A percentile compares a stretch with the other conserved stretches of the same genome.
phyloP scores from a whole-genome alignment of 2,113 vertebrate species.

The Sturnira hondurensis region DNA sequence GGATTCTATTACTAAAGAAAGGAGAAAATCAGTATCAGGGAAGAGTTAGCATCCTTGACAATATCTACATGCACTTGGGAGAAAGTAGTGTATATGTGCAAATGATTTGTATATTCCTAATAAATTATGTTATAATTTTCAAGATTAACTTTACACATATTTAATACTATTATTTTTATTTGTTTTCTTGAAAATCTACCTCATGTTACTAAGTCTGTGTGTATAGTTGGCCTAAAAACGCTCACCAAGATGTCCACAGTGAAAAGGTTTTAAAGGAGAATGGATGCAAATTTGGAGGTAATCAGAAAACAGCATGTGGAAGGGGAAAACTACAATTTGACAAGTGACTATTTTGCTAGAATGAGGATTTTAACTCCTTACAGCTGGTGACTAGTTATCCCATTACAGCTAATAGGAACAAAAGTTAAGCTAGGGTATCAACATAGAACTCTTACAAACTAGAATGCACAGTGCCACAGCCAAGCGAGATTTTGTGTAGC shows the following conservation, averaged over 20 bases:
- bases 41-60: background rate
- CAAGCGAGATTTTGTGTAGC: background rate
- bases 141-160: background rate
- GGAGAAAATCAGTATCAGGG: background rate
- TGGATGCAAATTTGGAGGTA: background rate
- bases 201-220: conserved; percentile 24
- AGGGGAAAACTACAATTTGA: background rate
- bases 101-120: background rate
- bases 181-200: background rate
- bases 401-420: background rate
- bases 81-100: background rate
- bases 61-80: background rate
- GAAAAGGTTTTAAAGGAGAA: background rate
- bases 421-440: background rate
- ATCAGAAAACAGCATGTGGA: background rate
- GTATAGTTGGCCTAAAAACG: background rate
- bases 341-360: conserved; percentile 2
- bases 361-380: background rate
- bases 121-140: background rate
- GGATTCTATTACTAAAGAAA: conserved; percentile 7
- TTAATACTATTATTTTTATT: background rate
- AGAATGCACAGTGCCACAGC: background rate
- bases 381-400: background rate
- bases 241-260: background rate
- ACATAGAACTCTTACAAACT: background rate